A percentile compares a stretch with the other conserved stretches of the same genome.
Conservation (phyloP, 2,113 vertebrate species). For the Phodopus roborovskii region DNA sequence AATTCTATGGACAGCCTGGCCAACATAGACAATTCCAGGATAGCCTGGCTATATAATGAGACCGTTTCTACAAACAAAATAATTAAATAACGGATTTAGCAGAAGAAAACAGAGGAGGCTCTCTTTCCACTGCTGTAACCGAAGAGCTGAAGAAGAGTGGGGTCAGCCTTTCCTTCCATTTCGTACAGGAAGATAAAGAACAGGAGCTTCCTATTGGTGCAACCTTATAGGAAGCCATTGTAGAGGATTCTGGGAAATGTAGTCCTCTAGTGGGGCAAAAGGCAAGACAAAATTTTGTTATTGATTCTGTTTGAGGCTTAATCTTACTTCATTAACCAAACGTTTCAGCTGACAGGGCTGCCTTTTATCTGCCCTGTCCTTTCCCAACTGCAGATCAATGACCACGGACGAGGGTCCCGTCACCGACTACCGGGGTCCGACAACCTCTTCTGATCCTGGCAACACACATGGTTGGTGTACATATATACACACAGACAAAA, state of each 20-base stretch:
- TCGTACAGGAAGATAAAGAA: neutral
- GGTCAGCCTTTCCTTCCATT: neutral
- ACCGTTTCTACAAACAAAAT: neutral
- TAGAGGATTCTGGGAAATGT: slow-evolving; percentile 24
- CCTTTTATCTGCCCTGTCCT: neutral
- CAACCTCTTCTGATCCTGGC: neutral
- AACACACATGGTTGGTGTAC: neutral
- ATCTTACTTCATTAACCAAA: neutral
- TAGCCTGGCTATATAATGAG: neutral
- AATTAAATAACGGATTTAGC: neutral
- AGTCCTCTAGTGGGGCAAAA: neutral
- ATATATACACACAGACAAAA: neutral
- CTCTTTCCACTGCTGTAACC: neutral
- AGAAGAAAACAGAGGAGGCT: neutral
- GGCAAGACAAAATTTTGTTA: neutral
- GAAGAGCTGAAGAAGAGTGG: neutral
- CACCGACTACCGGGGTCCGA: neutral
- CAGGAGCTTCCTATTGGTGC: neutral
- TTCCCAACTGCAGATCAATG: neutral
- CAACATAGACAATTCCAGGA: neutral
- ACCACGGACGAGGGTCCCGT: too few species aligned
- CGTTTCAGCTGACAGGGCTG: neutral
- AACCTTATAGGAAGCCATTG: neutral
- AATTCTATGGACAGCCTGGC: neutral
- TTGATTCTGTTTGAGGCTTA: neutral